phyloP scores from a whole-genome alignment of 2,888 invertebrate species.

The Oscheius onirici region DNA sequence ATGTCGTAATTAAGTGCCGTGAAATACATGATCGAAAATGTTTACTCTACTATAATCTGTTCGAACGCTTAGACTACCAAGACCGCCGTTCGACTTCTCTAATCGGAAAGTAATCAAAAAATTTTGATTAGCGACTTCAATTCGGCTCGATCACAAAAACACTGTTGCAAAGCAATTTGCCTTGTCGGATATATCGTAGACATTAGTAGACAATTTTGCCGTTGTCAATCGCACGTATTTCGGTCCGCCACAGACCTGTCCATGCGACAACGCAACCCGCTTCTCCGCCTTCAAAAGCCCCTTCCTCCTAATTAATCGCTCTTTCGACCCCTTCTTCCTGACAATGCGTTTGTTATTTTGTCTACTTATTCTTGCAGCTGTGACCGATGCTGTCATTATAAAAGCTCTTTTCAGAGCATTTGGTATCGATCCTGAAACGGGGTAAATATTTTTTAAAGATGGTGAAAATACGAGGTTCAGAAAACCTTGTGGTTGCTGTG shows the following conservation, averaged over 20 bases:
- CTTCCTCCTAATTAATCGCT: neutral
- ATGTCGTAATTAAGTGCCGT: too few species aligned
- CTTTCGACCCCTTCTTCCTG: neutral
- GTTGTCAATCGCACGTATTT: slow-evolving; percentile 25
- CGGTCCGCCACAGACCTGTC: slow-evolving; percentile 17
- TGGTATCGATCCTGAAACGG: slow-evolving; percentile 24
- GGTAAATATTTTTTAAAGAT: neutral
- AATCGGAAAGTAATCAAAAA: too few species aligned
- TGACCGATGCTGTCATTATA: slow-evolving; percentile 15
- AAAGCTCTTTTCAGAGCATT: slow-evolving; percentile 22
- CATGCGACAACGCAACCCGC: neutral
- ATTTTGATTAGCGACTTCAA: too few species aligned
- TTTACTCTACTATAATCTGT: too few species aligned
- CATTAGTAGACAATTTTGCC: neutral
- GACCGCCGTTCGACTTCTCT: too few species aligned
- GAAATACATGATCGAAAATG: too few species aligned
- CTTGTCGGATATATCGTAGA: too few species aligned
- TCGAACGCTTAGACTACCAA: too few species aligned
- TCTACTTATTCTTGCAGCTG: neutral
- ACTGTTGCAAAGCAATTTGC: too few species aligned
- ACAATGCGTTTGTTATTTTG: slow-evolving; percentile 18
- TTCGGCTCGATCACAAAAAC: too few species aligned
- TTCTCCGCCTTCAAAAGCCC: neutral
- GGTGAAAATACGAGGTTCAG: neutral
- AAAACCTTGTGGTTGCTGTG: slow-evolving; percentile 22